Percentiles rank a stretch among this genome's conserved stretches.
These are phyloP conservation scores for Tenebrio molitor DNA, from an alignment of 1,140 invertebrate species.

Conservation along the genomic window DNA sequence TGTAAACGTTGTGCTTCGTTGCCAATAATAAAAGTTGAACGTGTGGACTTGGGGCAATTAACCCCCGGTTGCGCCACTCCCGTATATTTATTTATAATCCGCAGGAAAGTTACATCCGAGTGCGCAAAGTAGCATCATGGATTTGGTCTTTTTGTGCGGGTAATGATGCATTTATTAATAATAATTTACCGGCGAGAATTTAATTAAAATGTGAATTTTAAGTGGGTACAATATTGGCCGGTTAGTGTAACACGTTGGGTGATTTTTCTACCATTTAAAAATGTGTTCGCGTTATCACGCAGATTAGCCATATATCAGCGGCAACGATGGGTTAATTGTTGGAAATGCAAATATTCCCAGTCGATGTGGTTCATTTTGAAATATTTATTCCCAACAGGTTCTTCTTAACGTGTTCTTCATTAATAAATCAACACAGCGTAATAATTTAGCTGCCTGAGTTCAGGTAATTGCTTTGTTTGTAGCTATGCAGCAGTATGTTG, in stretches of 20 bases:
- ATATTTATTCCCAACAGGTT: constrained; percentile 29
- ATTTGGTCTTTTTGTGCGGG: no score
- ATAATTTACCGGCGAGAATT: no score
- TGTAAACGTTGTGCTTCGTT: constrained; percentile 6
- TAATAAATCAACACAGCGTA: constrained; percentile 22
- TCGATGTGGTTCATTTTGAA: constrained; percentile 9
- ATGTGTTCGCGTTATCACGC: constrained; percentile 7
- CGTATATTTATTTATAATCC: no score
- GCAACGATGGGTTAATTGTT: constrained; percentile 17
- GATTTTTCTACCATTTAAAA: not conserved
- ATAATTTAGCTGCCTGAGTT: constrained; percentile 34
- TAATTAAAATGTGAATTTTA: no score
- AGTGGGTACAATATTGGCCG: no score
- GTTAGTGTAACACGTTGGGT: no score
- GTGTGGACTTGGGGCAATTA: no score
- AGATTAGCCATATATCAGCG: constrained; percentile 3
- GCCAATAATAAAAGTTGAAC: constrained; percentile 24
- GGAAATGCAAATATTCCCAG: constrained; percentile 19
- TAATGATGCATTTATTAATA: no score
- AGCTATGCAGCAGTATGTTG: constrained; percentile 32
- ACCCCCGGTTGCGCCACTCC: no score
- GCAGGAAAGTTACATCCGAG: no score
- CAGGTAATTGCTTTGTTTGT: constrained; percentile 35
- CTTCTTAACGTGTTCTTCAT: constrained; percentile 24
- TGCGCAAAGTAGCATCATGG: no score